phyloP scores from a whole-genome alignment of 2,113 vertebrate species.

The Laterallus jamaicensis region DNA sequence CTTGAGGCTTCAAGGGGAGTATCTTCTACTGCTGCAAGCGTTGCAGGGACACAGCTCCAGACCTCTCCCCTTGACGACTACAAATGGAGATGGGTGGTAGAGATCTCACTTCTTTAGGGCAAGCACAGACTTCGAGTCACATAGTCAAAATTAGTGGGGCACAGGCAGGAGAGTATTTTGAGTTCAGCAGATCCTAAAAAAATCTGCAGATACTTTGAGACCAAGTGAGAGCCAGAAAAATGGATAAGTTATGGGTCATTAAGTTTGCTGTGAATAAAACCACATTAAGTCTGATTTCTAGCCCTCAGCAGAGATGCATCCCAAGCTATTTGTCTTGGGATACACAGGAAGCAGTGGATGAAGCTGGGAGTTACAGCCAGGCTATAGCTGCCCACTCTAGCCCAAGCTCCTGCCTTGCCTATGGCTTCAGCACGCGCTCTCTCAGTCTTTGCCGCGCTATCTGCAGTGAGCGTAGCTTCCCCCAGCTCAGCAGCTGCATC shows the following conservation, averaged over 20 bases:
- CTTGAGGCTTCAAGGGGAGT: not conserved
- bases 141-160: not conserved
- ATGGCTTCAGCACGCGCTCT: not conserved
- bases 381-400: not conserved
- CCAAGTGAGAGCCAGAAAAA: not conserved
- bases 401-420: not conserved
- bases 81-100: not conserved
- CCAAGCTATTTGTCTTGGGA: not conserved
- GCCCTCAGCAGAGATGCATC: not conserved
- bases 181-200: not conserved
- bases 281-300: not conserved
- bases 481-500: not conserved
- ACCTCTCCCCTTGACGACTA: not conserved
- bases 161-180: not conserved
- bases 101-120: not conserved
- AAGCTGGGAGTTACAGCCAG: not conserved
- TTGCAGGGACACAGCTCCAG: not conserved
- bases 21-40: not conserved
- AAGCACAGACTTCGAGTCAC: not conserved
- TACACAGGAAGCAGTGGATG: not conserved
- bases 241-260: not conserved
- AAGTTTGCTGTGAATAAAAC: not conserved
- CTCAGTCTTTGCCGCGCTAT: not conserved
- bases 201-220: not conserved
- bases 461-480: not conserved